Evolutionary conservation across 2,888 invertebrate genomes (phyloP).

Genomic region (Cecidostiba fungosa): DNA sequence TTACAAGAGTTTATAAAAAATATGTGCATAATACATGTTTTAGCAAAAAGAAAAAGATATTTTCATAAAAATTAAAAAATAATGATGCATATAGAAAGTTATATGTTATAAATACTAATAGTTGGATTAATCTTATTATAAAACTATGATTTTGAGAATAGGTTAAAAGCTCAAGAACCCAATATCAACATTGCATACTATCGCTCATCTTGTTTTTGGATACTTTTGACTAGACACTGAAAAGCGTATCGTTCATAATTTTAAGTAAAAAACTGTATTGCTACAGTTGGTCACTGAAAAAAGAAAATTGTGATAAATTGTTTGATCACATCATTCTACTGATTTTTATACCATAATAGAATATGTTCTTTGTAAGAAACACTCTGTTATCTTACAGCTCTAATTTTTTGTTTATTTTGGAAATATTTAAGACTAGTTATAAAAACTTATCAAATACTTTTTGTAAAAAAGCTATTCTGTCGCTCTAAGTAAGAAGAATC

Average conservation of each 20-base stretch:
- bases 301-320: not conserved
- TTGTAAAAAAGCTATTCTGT: not conserved
- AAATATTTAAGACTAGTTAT: slow-evolving; percentile 5
- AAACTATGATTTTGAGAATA: not conserved
- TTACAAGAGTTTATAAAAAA: slow-evolving; percentile 5
- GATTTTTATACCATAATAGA: slow-evolving; percentile 7
- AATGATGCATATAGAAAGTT: not conserved
- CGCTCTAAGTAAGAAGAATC: not conserved
- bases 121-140: not conserved
- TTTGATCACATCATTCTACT: not conserved
- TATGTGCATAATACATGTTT: not conserved
- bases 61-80: not conserved
- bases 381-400: not conserved
- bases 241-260: not conserved
- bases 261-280: not conserved
- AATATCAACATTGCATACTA: slow-evolving; percentile 36
- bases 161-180: slow-evolving; percentile 28
- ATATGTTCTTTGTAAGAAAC: slow-evolving; percentile 1
- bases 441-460: not conserved
- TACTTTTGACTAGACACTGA: slow-evolving; percentile 39
- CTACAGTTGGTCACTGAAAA: not conserved
- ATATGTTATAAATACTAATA: not conserved
- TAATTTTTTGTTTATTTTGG: slow-evolving; percentile 11
- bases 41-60: not conserved
- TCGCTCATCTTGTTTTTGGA: slow-evolving; percentile 54